Evolutionary conservation across 2,797 vertebrate genomes (phyloP), one percentile per base, ranked within the genome.

Genomic region (Sebastes hubbsi): DNA sequence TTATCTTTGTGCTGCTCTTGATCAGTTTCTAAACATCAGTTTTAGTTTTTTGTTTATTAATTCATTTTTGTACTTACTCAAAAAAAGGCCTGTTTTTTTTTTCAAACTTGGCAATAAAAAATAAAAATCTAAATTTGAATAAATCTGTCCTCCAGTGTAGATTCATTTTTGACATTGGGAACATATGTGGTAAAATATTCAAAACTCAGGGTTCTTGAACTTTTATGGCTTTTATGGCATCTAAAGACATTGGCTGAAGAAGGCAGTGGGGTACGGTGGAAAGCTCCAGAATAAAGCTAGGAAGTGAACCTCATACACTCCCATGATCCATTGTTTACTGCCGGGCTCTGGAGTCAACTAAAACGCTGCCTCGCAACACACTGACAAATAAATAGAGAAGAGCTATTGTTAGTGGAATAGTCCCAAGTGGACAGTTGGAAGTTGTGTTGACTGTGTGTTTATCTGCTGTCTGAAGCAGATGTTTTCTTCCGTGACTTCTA

Each of bases 81-180:
- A 55, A 22, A 24, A 56, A 56, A 56, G 11, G 54, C 22, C 11
- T 6, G 22, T 27, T 24, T 56, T 25, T 56, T 56, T 25, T 27
- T 58, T 9, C 4, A 30, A 60, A 30, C 58, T 30, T 60, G 27
- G 56, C 14, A 12, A 29, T 59, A 29, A 59, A 16, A 22, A 54
- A n/a, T 22, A 54, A 22, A 2, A 22, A 54, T n/a, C 18, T 0
- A 20, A 54, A 10, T 22, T n/a, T 0, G 0, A 54, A 54, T 10
- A 54, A 22, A 54, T 54, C 20, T 49, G 46, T 49, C 46, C 46
- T 49, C 46, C 46, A 49, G 46, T 49, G 46, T 49, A 20, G 16
- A 49, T 49, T 49, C 18, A 49, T 49, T 49, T 2, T 54, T 54
- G 3, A 0, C 52, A n/a, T 22, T 54, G 9, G 52, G n/a, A 22